Evolutionary conservation across 2,888 invertebrate genomes (phyloP).

Genomic region (Chrysomela aeneicollis): DNA sequence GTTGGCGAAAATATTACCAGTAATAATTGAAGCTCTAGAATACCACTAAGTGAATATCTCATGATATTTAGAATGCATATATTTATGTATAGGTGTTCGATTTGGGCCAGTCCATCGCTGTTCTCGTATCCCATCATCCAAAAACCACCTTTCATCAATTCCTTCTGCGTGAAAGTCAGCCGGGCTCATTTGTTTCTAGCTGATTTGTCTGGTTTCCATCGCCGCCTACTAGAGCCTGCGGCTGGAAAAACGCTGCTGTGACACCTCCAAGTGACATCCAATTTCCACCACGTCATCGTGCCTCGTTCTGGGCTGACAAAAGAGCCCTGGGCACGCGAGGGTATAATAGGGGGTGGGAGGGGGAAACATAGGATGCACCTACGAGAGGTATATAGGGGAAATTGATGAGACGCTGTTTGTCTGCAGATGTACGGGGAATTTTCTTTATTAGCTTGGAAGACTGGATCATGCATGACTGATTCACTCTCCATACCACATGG

Average conservation of each 20-base stretch:
- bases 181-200: constrained; percentile 59
- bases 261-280: constrained; percentile 64
- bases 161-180: constrained; percentile 43
- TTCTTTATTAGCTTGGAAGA: background rate
- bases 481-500: background rate
- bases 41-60: too few relatives aligned
- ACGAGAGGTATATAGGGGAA: background rate
- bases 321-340: constrained; percentile 27
- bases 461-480: background rate
- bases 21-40: too few relatives aligned
- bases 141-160: constrained; percentile 50
- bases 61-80: too few relatives aligned
- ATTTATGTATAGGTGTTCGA: background rate
- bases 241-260: constrained; percentile 60
- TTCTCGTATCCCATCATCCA: constrained; percentile 19
- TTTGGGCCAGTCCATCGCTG: constrained; percentile 4
- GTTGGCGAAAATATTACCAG: too few relatives aligned
- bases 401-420: constrained; percentile 3
- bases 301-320: constrained; percentile 26
- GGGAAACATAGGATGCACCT: constrained; percentile 15
- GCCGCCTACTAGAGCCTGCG: constrained; percentile 49
- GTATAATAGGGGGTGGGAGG: constrained; percentile 2
- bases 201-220: constrained; percentile 60
- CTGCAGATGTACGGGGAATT: background rate
- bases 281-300: constrained; percentile 62